Conservation (phyloP, 1,140 invertebrate genomes). For the Hermetia illucens region DNA sequence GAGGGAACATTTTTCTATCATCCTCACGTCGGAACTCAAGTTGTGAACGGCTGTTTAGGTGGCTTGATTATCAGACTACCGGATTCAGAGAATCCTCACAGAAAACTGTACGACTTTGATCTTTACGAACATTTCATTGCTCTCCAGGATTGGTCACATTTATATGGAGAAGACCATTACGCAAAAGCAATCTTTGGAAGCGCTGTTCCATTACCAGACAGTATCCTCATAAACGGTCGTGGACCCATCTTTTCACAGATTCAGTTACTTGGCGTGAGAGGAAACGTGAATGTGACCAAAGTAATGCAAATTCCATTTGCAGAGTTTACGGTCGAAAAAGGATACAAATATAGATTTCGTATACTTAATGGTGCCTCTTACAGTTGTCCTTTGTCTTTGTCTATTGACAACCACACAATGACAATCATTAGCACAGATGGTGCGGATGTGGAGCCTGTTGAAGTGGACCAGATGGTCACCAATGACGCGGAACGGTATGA, state of each 20-base stretch:
- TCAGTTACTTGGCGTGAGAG: slow-evolving; percentile 38
- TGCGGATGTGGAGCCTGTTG: slow-evolving; percentile 45
- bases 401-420: slow-evolving; percentile 52
- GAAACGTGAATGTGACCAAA: slow-evolving; percentile 28
- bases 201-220: slow-evolving; percentile 33
- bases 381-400: slow-evolving; percentile 55
- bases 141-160: slow-evolving; percentile 54
- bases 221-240: slow-evolving; percentile 46
- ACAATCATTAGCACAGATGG: slow-evolving; percentile 63
- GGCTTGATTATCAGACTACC: slow-evolving; percentile 63
- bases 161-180: slow-evolving; percentile 22
- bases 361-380: slow-evolving; percentile 52
- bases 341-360: slow-evolving; percentile 56
- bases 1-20: slow-evolving; percentile 64
- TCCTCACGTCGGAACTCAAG: slow-evolving; percentile 55
- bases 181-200: slow-evolving; percentile 1
- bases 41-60: slow-evolving; percentile 63
- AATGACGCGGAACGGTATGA: slow-evolving; percentile 59
- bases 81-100: slow-evolving; percentile 47
- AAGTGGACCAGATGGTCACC: slow-evolving; percentile 43
- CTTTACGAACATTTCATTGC: slow-evolving; percentile 58
- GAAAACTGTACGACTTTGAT: slow-evolving; percentile 60
- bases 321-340: slow-evolving; percentile 37
- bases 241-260: slow-evolving; percentile 32
- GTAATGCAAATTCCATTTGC: slow-evolving; percentile 26